Evolutionary conservation across 1,140 invertebrate species (phyloP).

Genomic region (Bombus haemorrhoidalis): DNA sequence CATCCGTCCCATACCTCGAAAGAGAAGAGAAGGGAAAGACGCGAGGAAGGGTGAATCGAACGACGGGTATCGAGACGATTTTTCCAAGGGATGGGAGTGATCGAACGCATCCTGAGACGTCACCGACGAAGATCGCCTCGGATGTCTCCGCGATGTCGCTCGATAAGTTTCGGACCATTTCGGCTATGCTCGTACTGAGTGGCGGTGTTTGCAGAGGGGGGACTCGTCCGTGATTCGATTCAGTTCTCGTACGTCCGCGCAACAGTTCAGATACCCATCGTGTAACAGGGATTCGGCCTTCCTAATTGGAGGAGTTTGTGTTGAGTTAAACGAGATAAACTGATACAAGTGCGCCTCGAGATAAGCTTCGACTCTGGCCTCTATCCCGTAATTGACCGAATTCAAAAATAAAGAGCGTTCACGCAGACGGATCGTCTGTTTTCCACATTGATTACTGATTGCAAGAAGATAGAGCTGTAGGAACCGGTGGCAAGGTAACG

Average conservation of each 20-base stretch:
- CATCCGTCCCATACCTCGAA: background rate
- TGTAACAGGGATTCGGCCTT: slow-evolving; percentile 40
- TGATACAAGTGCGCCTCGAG: slow-evolving; percentile 57
- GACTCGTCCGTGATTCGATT: slow-evolving; percentile 49
- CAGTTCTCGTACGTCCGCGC: slow-evolving; percentile 62
- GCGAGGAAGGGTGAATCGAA: too few species aligned
- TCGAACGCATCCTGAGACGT: slow-evolving; percentile 37
- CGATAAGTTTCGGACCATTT: slow-evolving; percentile 38
- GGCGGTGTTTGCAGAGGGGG: background rate
- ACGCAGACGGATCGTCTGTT: slow-evolving; percentile 18
- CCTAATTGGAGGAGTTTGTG: slow-evolving; percentile 47
- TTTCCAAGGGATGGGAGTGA: background rate
- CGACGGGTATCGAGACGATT: background rate
- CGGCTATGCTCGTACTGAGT: slow-evolving; percentile 7
- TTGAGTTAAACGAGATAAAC: slow-evolving; percentile 58
- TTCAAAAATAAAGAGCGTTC: slow-evolving; percentile 22
- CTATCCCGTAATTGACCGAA: slow-evolving; percentile 39
- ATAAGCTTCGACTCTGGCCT: slow-evolving; percentile 44
- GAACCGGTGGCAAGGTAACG: slow-evolving; percentile 13
- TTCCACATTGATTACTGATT: slow-evolving; percentile 4
- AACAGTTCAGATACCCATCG: slow-evolving; percentile 55
- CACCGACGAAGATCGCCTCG: slow-evolving; percentile 46
- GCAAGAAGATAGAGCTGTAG: background rate
- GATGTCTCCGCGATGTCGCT: slow-evolving; percentile 43
- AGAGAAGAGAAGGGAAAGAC: background rate